A percentile compares a stretch with the other conserved stretches of the same genome.
phyloP scores from a whole-genome alignment of 2,888 invertebrate species.

The Amblyjoppa fuscipennis region DNA sequence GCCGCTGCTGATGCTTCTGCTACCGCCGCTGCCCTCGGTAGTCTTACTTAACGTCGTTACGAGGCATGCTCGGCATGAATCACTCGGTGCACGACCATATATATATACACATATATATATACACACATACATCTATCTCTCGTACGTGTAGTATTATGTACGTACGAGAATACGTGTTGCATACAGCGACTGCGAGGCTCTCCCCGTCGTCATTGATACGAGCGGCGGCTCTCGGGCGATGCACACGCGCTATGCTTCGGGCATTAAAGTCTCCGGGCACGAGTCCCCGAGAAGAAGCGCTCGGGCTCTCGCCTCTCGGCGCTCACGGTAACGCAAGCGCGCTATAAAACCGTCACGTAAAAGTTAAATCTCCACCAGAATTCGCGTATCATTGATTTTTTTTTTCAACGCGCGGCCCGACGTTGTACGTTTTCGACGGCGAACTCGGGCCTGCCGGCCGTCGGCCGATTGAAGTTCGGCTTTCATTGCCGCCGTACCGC shows the following conservation, averaged over 20 bases:
- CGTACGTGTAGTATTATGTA: slow-evolving; percentile 23
- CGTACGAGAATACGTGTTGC: slow-evolving; percentile 58
- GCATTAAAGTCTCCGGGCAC: slow-evolving; percentile 71
- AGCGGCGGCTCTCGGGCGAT: slow-evolving; percentile 49
- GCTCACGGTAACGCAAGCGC: slow-evolving; percentile 64
- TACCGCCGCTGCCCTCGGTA: slow-evolving; percentile 49
- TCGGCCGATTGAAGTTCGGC: not conserved
- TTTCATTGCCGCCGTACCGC: too few species aligned
- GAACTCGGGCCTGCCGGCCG: not conserved
- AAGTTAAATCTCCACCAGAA: slow-evolving; percentile 54
- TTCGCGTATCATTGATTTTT: slow-evolving; percentile 56
- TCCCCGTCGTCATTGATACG: slow-evolving; percentile 65
- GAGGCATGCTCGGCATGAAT: slow-evolving; percentile 70
- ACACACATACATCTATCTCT: not conserved
- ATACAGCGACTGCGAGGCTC: slow-evolving; percentile 30
- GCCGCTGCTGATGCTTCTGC: slow-evolving; percentile 16
- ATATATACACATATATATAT: slow-evolving; percentile 19
- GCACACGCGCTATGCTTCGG: slow-evolving; percentile 67
- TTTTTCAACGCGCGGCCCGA: slow-evolving; percentile 1
- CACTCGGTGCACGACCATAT: slow-evolving; percentile 57
- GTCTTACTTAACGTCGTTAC: slow-evolving; percentile 71
- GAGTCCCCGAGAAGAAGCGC: slow-evolving; percentile 25
- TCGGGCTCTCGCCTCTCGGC: slow-evolving; percentile 59
- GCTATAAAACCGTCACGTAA: slow-evolving; percentile 68
- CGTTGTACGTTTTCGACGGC: not conserved